A percentile compares a stretch with the other conserved stretches of the same genome.
Evolutionary conservation across 2,113 vertebrate genomes (phyloP).

Genomic region (Raphicerus campestris): DNA sequence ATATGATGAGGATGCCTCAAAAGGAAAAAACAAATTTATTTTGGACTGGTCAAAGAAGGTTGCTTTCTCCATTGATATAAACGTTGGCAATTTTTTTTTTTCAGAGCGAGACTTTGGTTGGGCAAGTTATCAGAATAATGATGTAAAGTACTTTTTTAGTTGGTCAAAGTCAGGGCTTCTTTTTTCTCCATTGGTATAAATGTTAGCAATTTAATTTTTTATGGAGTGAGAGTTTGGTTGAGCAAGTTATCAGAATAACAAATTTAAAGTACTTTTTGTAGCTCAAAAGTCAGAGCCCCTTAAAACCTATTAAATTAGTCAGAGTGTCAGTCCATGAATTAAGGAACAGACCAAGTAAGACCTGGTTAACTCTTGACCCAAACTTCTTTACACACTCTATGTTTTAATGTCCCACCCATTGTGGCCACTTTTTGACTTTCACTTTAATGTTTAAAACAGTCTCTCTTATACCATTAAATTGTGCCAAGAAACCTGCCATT

Average conservation of each 20-base stretch:
- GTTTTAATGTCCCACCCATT: conserved; percentile 68
- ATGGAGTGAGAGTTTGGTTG: not conserved
- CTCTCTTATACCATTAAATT: conserved; percentile 94
- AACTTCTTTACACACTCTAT: conserved; percentile 51
- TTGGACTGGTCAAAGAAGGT: not conserved
- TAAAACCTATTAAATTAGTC: conserved; percentile 30
- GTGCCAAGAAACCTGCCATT: conserved; percentile 86
- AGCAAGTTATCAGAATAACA: not conserved
- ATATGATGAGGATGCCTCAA: not conserved
- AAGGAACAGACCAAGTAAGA: conserved; percentile 58
- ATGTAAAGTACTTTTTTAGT: conserved; percentile 24
- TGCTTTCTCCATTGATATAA: not conserved
- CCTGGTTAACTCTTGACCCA: conserved; percentile 61
- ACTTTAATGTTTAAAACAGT: conserved; percentile 99
- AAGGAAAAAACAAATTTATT: not conserved
- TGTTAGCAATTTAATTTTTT: not conserved
- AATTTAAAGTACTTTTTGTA: conserved; percentile 30
- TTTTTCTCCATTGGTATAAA: not conserved
- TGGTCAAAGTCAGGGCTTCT: not conserved
- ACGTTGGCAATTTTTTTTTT: not conserved
- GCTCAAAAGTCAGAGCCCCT: not conserved
- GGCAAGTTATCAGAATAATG: not conserved
- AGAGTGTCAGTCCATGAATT: conserved; percentile 24
- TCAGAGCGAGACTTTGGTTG: not conserved
- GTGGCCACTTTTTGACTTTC: conserved; percentile 86